A percentile compares a stretch with the other conserved stretches of the same genome.
phyloP scores from a whole-genome alignment of 2,888 invertebrate species.

The Caenorhabditis zanzibari region DNA sequence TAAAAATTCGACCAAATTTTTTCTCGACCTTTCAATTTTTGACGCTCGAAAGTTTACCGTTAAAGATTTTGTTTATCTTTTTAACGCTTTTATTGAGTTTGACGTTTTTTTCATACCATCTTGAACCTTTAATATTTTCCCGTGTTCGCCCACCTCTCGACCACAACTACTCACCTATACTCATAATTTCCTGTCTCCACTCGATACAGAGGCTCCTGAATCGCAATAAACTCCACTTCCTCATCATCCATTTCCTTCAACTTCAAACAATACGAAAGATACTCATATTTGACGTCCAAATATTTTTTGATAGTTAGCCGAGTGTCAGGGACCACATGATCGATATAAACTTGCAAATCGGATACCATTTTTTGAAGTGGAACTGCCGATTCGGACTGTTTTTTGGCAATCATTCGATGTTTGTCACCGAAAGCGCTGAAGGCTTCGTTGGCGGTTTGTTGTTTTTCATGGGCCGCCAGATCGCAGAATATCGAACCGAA shows the following conservation, averaged over 20 bases:
- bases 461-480: slow-evolving; percentile 92
- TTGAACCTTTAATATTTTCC: too few relatives aligned
- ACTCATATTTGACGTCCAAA: slow-evolving; percentile 99
- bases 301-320: slow-evolving; percentile 95
- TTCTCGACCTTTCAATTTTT: too few relatives aligned
- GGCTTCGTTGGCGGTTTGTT: slow-evolving; percentile 70
- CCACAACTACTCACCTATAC: slow-evolving; percentile 90
- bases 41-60: too few relatives aligned
- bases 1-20: too few relatives aligned
- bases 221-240: slow-evolving; percentile 77
- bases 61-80: too few relatives aligned
- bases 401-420: slow-evolving; percentile 67
- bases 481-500: slow-evolving; percentile 96
- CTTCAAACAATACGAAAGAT: slow-evolving; percentile 98
- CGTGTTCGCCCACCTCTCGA: too few relatives aligned
- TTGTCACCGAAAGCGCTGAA: slow-evolving; percentile 74
- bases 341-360: slow-evolving; percentile 96
- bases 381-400: slow-evolving; percentile 68
- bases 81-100: too few relatives aligned
- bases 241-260: slow-evolving; percentile 99
- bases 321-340: slow-evolving; percentile 97
- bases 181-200: slow-evolving; percentile 99
- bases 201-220: slow-evolving; percentile 96
- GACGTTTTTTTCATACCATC: too few relatives aligned
- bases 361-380: slow-evolving; percentile 88